These are phyloP conservation scores for Dermochelys coriacea DNA, from an alignment of 2,797 vertebrate species.

Conservation along the genomic window DNA sequence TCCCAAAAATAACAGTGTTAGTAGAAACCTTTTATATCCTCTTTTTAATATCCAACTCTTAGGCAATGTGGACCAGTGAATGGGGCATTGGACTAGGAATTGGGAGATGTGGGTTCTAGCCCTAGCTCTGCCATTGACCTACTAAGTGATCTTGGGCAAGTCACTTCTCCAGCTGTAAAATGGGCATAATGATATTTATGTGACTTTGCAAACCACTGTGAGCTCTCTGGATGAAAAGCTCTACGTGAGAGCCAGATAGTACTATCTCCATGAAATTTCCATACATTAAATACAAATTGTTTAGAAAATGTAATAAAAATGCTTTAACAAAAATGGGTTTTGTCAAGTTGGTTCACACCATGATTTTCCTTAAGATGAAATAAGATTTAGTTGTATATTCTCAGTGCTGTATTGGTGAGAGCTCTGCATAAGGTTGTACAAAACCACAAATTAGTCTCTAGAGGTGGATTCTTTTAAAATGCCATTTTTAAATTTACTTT, in stretches of 20 bases:
- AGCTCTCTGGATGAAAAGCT: background rate
- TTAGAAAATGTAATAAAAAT: background rate
- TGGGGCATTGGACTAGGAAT: background rate
- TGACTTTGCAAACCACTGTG: background rate
- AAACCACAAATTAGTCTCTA: background rate
- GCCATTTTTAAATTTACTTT: background rate
- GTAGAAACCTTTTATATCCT: background rate
- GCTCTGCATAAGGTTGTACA: background rate
- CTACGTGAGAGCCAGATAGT: background rate
- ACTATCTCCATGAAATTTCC: background rate
- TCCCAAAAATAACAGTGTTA: background rate
- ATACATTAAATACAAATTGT: background rate
- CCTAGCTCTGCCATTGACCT: background rate
- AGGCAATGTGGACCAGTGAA: accelerated
- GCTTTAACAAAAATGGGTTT: background rate
- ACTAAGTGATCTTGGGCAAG: background rate
- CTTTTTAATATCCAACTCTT: background rate
- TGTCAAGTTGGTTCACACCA: background rate
- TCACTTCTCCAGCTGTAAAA: background rate
- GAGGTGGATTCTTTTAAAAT: background rate
- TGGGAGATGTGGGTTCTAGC: background rate
- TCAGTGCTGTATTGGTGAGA: background rate
- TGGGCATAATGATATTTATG: background rate
- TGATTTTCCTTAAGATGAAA: background rate
- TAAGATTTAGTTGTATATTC: background rate